phyloP scores from a whole-genome alignment of 35 echinoderm and acorn worm species.

The Lytechinus pictus region DNA sequence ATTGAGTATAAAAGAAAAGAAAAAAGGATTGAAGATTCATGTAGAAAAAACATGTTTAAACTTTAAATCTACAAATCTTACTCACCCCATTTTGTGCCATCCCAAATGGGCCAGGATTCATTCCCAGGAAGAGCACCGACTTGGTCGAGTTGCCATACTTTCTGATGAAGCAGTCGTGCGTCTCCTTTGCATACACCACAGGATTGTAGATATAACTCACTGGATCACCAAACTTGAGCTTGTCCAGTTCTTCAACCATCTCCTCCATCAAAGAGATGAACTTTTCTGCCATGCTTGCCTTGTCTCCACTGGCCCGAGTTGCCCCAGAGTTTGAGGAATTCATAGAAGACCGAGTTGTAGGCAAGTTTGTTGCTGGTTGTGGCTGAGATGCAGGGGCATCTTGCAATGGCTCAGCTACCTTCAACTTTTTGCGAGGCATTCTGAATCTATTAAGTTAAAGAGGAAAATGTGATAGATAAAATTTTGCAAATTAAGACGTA shows the following conservation, averaged over 20 bases:
- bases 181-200: conserved; percentile 88
- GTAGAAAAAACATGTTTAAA: too few species aligned
- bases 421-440: background rate
- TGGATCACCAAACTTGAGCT: conserved; percentile 74
- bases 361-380: background rate
- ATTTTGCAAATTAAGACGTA: too few species aligned
- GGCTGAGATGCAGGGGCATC: background rate
- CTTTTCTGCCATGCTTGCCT: background rate
- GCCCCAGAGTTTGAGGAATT: background rate
- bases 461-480: background rate
- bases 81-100: conserved; percentile 99
- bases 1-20: too few species aligned
- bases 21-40: too few species aligned
- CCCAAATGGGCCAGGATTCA: conserved; percentile 99
- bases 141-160: conserved; percentile 93
- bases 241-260: conserved; percentile 42
- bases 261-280: conserved; percentile 28
- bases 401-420: background rate
- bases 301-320: background rate
- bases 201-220: conserved; percentile 94
- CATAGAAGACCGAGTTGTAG: background rate
- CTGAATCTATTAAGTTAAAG: background rate
- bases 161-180: conserved; percentile 81
- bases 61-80: background rate
- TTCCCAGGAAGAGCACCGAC: conserved; percentile 86